Conservation (phyloP, 53 echinoderm and acorn worm genomes). For the Hippasteria phrygiana region DNA sequence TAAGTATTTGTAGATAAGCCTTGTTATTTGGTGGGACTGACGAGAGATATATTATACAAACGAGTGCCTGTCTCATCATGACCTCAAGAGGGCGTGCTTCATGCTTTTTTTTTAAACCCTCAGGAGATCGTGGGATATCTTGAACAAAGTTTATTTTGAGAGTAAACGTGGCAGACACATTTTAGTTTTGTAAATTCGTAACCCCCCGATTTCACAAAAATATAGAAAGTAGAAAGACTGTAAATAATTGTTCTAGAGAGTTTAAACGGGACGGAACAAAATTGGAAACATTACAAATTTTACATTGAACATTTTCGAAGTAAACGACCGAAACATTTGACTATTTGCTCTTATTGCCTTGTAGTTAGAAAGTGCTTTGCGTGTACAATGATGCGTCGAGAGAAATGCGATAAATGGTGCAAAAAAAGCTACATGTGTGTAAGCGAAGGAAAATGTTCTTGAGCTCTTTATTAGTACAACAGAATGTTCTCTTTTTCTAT, state of each 20-base stretch:
- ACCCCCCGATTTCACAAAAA: conserved; percentile 1
- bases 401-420: conserved; percentile 3
- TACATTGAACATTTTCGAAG: not conserved
- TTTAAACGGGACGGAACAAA: not conserved
- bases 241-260: conserved; percentile 31
- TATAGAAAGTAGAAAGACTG: conserved; percentile 17
- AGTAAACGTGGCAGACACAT: not conserved
- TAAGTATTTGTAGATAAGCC: conserved; percentile 56
- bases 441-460: not conserved
- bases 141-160: conserved; percentile 34
- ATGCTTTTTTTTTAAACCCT: conserved; percentile 30
- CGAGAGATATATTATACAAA: conserved; percentile 54
- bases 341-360: not conserved
- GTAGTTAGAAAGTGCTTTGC: not conserved
- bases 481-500: conserved; percentile 19
- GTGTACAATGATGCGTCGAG: not conserved
- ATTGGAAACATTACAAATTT: not conserved
- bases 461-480: conserved; percentile 16
- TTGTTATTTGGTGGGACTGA: conserved; percentile 20
- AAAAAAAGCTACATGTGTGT: not conserved
- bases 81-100: conserved; percentile 55
- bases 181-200: conserved; percentile 58
- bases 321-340: not conserved
- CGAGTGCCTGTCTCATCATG: conserved; percentile 65
- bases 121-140: not conserved